Evolutionary conservation across 2,797 vertebrate genomes (phyloP), one percentile per base, ranked within the genome.

Genomic region (Lithobates pipiens): DNA sequence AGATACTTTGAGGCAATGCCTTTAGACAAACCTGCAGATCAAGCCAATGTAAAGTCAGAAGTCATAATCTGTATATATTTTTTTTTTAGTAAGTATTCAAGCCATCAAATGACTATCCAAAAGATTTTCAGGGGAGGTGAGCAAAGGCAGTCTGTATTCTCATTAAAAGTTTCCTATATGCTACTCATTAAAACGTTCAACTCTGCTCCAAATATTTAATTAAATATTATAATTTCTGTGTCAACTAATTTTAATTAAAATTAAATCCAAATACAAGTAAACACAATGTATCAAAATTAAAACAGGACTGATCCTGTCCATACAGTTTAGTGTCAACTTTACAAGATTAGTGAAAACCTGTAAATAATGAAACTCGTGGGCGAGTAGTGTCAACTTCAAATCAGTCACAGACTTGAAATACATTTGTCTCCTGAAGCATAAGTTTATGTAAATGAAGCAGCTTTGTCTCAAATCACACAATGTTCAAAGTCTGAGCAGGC

Each of bases 381-480:
- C 10, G 15, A 65, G 16, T 42, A 54, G 42, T 69, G 69, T 80
- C 27, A 77, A 29, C 32, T 71, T 36, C 39, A 16, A 61, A 76
- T 63, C 46, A 71, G 46, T 61, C 70, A 63, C 46, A n/a, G 67
- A 29, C 67, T 46, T 65, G 50, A 29, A 32, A 69, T 57, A 63
- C 11, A 42, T 16, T 29, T 68, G 63, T 57, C 36, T 57, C 34
- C 57, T 76, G 72, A 61, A 65, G 77, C 72, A 76, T 69, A 68
- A 76, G 25, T 50, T 21, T 70, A 76, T 44, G 23, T 29, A 75
- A 61, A 76, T 57, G 46, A 76, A 46, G 61, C 42, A 57, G 61
- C 29, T 68, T 69, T 80, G 57, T 18, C 57, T 74, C 18, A 21
- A 79, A 79, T 42, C 57, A 73, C 25, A 85, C 42, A 80, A 54